Conservation (phyloP, 2,888 invertebrate species). For the Tethea ocularis region DNA sequence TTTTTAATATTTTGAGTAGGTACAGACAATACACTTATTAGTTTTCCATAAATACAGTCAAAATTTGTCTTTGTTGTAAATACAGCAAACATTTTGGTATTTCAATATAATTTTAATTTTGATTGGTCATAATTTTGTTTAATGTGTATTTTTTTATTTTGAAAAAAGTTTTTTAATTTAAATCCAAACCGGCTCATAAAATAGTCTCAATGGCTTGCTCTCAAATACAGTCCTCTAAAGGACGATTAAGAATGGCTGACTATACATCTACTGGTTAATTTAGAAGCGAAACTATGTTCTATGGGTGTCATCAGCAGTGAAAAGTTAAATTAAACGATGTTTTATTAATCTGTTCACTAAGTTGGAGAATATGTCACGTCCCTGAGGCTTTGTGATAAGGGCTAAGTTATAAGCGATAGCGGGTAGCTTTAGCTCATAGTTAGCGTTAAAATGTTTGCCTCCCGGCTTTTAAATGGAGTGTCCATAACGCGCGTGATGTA, state of each 20-base stretch:
- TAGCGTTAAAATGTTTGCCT: too few species aligned
- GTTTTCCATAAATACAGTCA: too few species aligned
- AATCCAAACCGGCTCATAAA: too few species aligned
- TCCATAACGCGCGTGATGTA: too few species aligned
- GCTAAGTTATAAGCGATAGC: conserved; percentile 5
- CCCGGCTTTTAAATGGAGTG: too few species aligned
- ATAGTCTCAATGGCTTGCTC: background rate
- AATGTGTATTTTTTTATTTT: too few species aligned
- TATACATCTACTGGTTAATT: background rate
- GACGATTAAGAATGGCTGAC: background rate
- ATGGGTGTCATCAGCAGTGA: conserved; percentile 15
- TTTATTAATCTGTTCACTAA: conserved; percentile 44
- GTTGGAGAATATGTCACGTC: conserved; percentile 25
- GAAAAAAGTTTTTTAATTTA: background rate
- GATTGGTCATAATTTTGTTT: too few species aligned
- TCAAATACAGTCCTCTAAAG: background rate
- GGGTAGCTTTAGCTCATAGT: background rate
- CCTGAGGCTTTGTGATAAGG: conserved; percentile 20
- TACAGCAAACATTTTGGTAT: too few species aligned
- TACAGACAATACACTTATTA: too few species aligned
- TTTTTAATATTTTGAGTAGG: too few species aligned
- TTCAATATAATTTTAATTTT: too few species aligned
- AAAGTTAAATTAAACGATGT: conserved; percentile 48
- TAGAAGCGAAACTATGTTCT: background rate
- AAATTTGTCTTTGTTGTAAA: too few species aligned